Base-by-base conservation (phyloP, 30 jellyfish, hydroid and myxozoan species). In the Cassiopea andromeda region DNA sequence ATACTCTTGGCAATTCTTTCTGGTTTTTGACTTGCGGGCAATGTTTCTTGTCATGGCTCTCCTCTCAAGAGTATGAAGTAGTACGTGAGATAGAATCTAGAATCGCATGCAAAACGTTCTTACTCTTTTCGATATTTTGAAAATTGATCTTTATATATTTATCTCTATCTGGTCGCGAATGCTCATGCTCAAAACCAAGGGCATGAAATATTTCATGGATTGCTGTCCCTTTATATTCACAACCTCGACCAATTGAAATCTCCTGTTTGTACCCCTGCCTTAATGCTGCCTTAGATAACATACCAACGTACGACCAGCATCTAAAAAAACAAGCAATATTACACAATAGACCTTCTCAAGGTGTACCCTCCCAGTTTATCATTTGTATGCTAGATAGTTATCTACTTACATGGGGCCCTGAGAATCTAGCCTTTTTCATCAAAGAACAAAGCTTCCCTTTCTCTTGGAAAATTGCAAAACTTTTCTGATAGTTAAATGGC, bases 131-230 rank as follows among this genome's bases (percentile, higher is more conserved):
- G 14, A 81, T 46, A 50, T 81, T 81, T 27, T 38, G 47, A 45
- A 60, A 81, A 70, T 81, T 81, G 48, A 85, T 73, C 15, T 85
- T 85, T 49, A 85, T 68, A 64, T 85, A 74, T 49, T 85, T 27
- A 46, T 85, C 87, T 54, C 92, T 74, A 27, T 85, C 92, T 38
- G 78, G 79, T 1, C 92, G 85, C 1, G 92, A 49, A 61, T 85
- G 92, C 69, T 85, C 92, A 49, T 85, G 92, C 14, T 72, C 72
- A 50, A 85, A 73, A 15, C 92, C 92, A 48, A 83, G 84, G 4
- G 91, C 91, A 46, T 83, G 91, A 70, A 83, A 27, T 9, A 83
- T 69, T 83, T 85, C 92, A 44, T 85, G 92, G 15, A 85, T 85
- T 13, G 82, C 92, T 43, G 85, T 85, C 59, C 92, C 92, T 59